phyloP scores from a whole-genome alignment of 2,113 vertebrate genomes.

The Arenaria interpres region DNA sequence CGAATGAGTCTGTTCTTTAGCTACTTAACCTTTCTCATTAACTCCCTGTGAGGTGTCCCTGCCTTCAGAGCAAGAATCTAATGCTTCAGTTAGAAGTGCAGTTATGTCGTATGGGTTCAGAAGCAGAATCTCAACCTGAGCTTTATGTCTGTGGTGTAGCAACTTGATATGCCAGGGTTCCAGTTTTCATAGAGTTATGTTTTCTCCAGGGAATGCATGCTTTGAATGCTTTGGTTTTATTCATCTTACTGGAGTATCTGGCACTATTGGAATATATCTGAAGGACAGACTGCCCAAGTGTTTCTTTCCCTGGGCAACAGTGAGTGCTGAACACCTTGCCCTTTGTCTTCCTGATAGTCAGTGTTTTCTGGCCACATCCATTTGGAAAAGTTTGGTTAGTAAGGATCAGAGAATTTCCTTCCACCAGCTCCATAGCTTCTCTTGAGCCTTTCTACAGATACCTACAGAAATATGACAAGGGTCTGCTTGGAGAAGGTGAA shows the following conservation, averaged over 20 bases:
- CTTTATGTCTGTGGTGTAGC: neutral
- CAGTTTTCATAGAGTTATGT: neutral
- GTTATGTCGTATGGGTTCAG: neutral
- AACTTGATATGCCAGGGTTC: neutral
- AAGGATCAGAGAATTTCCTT: neutral
- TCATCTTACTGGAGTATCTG: neutral
- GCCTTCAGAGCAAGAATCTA: neutral
- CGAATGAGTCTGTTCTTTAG: neutral
- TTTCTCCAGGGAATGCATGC: neutral
- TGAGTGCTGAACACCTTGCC: neutral
- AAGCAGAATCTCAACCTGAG: neutral
- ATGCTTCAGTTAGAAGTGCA: neutral
- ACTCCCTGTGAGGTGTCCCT: neutral
- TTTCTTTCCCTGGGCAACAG: neutral
- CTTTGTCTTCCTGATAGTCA: neutral
- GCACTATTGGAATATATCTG: neutral
- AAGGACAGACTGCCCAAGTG: neutral
- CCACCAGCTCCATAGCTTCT: neutral
- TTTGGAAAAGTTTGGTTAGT: neutral
- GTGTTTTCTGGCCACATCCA: neutral
- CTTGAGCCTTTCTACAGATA: neutral
- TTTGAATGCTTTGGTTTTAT: neutral
- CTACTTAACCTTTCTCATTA: neutral
- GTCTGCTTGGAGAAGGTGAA: neutral
- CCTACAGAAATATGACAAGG: neutral